These are phyloP conservation scores for Blastomussa wellsi DNA, from an alignment of 92 coral and sea anemone species.

Conservation along the genomic window DNA sequence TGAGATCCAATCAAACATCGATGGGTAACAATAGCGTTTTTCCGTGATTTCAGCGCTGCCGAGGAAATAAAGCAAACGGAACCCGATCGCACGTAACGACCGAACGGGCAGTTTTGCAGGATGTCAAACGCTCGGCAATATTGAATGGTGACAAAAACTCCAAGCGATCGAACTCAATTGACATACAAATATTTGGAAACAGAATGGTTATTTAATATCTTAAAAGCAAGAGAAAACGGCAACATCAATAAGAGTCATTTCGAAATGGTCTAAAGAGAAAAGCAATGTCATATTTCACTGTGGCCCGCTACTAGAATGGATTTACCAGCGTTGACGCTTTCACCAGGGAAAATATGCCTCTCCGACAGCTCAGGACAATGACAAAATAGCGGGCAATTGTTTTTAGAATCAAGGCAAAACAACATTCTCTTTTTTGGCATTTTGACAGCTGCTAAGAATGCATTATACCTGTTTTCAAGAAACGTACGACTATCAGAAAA, in stretches of 20 bases:
- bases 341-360: conserved; percentile 34
- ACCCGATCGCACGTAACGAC: conserved; percentile 27
- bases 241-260: conserved; percentile 34
- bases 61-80: conserved; percentile 19
- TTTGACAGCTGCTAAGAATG: conserved; percentile 26
- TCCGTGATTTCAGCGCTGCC: background rate
- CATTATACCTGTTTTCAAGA: conserved; percentile 21
- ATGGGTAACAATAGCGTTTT: background rate
- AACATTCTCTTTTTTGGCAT: background rate
- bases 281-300: background rate
- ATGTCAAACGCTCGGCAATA: background rate
- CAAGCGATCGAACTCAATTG: conserved; percentile 20
- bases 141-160: conserved; percentile 11
- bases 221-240: conserved; percentile 27
- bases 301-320: background rate
- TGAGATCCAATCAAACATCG: background rate
- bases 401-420: background rate
- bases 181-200: conserved; percentile 18
- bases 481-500: background rate
- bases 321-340: background rate
- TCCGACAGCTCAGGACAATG: conserved; percentile 10
- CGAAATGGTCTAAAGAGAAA: conserved; percentile 4
- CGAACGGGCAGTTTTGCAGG: conserved; percentile 3
- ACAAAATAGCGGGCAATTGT: conserved; percentile 33
- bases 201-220: conserved; percentile 34